phyloP scores from a whole-genome alignment of 2,797 vertebrate species.

The Pseudochirops cupreus region DNA sequence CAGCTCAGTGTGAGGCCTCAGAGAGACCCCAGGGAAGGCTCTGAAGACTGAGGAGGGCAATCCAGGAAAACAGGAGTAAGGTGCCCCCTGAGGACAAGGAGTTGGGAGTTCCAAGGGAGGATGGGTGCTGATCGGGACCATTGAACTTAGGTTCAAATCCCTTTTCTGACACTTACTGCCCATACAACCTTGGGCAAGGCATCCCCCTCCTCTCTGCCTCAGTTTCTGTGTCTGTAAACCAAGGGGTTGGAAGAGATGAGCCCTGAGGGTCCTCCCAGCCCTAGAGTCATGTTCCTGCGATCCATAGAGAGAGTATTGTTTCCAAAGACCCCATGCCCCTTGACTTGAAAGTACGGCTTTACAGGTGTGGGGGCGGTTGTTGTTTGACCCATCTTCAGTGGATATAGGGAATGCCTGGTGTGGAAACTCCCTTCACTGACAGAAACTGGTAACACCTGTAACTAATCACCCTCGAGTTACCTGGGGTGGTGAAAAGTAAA shows the following conservation, averaged over 20 bases:
- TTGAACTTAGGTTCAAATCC: neutral
- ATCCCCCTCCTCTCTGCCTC: neutral
- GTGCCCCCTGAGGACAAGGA: neutral
- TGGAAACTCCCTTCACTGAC: no score
- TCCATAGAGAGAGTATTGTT: no score
- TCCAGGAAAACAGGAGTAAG: neutral
- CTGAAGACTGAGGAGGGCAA: neutral
- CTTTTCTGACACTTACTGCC: neutral
- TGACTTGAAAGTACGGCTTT: neutral
- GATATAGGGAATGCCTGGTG: no score
- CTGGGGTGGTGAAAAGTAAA: no score
- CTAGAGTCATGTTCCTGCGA: neutral
- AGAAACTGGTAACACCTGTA: neutral
- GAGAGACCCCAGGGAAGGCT: neutral
- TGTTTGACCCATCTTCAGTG: neutral
- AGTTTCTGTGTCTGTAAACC: neutral
- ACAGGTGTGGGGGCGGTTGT: neutral
- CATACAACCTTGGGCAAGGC: neutral
- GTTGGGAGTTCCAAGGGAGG: no score
- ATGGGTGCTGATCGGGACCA: neutral
- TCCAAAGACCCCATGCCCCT: neutral
- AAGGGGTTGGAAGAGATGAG: neutral
- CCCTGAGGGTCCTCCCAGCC: neutral
- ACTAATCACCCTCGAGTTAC: neutral
- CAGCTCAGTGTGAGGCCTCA: neutral